Base-by-base conservation (phyloP, 2,113 vertebrate genomes). In the Telmatochromis bifrenatus region DNA sequence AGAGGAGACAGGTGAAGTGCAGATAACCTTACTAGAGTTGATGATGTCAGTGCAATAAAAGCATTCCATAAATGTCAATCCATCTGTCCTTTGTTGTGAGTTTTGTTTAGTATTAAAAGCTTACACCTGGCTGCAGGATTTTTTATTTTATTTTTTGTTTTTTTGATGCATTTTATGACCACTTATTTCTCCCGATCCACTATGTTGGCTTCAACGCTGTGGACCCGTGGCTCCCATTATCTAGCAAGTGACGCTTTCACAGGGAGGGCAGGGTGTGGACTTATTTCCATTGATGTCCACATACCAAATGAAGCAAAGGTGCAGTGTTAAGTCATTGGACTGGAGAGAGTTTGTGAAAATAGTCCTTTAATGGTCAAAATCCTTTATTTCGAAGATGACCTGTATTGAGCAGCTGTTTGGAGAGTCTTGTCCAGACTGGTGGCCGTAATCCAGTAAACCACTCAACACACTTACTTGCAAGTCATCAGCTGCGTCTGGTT, bases 371-470 rank as follows among this genome's bases (percentile, higher is more conserved):
- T 82, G 7, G 55, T 82, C 39, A 3, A 49, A 68, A 65, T 53
- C 42, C 19, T 73, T 33, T 84, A 45, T 80, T 93, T 84, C n/a
- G 60, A 90, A 81, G 55, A 84, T 70, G 35, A 51, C 26, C 26
- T 81, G 15, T 60, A 56, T 21, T 47, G 31, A 73, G 60, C 92
- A 93, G 87, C 85, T 94, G 92, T 84, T 92, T 87, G 51, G 70
- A 87, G 53, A 73, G 54, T 80, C 65, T 42, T 84, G 54, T 91
- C 83, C 81, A 90, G 91, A 87, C 73, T 84, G 86, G 53, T 75
- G 77, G 79, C 89, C 1, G 1, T 37, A 87, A 83, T 88, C 85
- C 91, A 93, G 80, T 82, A 54, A 90, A 84, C 31, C 87, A 86
- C 87, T 92, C 73, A 33, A 79, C 82, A 35, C 19, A 65, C 62